Conservation (phyloP, 2,888 invertebrate species). For the Apodemia zela region DNA sequence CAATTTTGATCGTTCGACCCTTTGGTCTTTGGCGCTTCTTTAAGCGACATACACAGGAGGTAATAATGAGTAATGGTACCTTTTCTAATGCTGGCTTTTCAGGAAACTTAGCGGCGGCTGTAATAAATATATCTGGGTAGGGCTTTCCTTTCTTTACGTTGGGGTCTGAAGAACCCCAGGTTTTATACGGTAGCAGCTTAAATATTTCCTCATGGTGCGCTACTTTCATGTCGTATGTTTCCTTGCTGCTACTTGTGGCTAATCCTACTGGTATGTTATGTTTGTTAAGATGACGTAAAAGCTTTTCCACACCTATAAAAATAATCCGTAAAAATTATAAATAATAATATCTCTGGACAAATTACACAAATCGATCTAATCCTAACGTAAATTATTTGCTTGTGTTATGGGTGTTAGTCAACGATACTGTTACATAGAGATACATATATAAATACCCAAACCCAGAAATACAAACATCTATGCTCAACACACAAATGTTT, state of each 20-base stretch:
- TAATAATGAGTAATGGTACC: slow-evolving; percentile 43
- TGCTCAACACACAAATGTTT: too few species aligned
- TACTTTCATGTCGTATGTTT: slow-evolving; percentile 86
- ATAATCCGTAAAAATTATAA: slow-evolving; percentile 18
- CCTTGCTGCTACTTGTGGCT: slow-evolving; percentile 90
- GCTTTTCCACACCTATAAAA: slow-evolving; percentile 85
- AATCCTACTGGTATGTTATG: slow-evolving; percentile 89
- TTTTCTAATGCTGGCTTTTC: slow-evolving; percentile 81
- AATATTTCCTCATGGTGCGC: slow-evolving; percentile 84
- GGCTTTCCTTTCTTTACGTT: slow-evolving; percentile 93
- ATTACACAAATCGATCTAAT: too few species aligned
- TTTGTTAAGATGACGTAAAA: slow-evolving; percentile 86
- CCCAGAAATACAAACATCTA: too few species aligned
- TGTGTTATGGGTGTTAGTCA: too few species aligned
- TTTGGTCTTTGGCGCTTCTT: too few species aligned
- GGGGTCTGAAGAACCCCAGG: slow-evolving; percentile 90
- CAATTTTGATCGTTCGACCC: too few species aligned
- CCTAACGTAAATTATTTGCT: too few species aligned
- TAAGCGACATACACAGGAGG: too few species aligned
- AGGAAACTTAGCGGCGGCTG: slow-evolving; percentile 87
- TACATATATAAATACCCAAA: too few species aligned
- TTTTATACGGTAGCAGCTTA: slow-evolving; percentile 84
- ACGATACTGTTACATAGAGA: too few species aligned
- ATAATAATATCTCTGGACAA: too few species aligned
- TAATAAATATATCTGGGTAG: slow-evolving; percentile 90